Conservation (phyloP, 2,888 invertebrate genomes). For the Diaprepes abbreviatus region DNA sequence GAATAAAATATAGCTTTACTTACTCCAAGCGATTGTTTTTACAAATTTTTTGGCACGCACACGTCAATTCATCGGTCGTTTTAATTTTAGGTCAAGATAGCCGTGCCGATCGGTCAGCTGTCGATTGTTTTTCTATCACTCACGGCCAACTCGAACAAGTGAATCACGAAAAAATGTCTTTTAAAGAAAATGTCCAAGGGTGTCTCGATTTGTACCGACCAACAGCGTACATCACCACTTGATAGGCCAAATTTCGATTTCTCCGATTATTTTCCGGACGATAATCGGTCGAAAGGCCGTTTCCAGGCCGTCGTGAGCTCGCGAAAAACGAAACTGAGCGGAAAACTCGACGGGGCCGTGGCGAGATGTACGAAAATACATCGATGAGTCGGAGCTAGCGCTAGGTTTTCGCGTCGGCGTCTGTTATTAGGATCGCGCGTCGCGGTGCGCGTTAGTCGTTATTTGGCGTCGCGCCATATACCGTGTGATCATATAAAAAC, state of each 20-base stretch:
- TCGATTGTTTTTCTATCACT: constrained; percentile 24
- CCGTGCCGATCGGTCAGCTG: constrained; percentile 26
- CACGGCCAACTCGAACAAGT: not conserved
- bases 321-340: constrained; percentile 28
- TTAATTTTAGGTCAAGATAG: constrained; percentile 13
- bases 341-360: constrained; percentile 20
- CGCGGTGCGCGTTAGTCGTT: not conserved
- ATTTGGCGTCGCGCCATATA: constrained; percentile 4
- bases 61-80: constrained; percentile 6
- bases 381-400: constrained; percentile 24
- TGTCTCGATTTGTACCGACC: not conserved
- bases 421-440: not conserved
- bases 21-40: not conserved
- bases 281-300: constrained; percentile 43
- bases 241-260: constrained; percentile 33
- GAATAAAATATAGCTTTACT: not conserved
- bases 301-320: constrained; percentile 24
- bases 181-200: constrained; percentile 3
- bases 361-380: constrained; percentile 29
- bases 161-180: not conserved
- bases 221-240: not conserved
- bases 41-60: not conserved
- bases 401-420: constrained; percentile 21
- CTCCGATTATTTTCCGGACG: constrained; percentile 23
- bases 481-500: not conserved